Conservation (phyloP, 2,888 invertebrate species). For the Drosophila austrosaltans region DNA sequence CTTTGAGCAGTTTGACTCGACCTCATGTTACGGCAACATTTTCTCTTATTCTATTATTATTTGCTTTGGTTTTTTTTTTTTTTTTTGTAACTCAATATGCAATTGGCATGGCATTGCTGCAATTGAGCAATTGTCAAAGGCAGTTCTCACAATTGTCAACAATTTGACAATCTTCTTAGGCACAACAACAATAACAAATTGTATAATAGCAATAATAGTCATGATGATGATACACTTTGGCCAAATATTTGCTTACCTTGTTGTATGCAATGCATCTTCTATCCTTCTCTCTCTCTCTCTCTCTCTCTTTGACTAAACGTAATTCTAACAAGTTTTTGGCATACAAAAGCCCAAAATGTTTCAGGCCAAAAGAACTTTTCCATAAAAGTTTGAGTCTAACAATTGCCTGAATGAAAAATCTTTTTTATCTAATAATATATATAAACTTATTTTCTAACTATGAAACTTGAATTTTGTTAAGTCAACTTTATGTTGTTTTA, state of each 20-base stretch:
- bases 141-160: background rate
- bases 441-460: background rate
- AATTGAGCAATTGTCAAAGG: constrained; percentile 2
- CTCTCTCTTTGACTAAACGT: background rate
- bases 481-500: no score
- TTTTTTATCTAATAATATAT: background rate
- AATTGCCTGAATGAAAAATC: background rate
- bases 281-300: background rate
- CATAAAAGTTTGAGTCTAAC: background rate
- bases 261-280: background rate
- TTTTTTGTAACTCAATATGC: constrained; percentile 1
- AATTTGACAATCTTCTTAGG: background rate
- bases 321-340: background rate
- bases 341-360: constrained; percentile 1
- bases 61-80: background rate
- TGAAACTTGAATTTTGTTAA: background rate
- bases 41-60: background rate
- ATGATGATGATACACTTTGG: background rate
- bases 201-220: background rate
- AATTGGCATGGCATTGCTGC: constrained; percentile 6
- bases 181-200: background rate
- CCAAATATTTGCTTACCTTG: constrained; percentile 3
- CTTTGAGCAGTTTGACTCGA: background rate
- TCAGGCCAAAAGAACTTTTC: background rate
- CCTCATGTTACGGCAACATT: constrained; percentile 5